A percentile compares a stretch with the other conserved stretches of the same genome.
Conservation (phyloP, 2,888 invertebrate genomes). For the Quadriops clusia region DNA sequence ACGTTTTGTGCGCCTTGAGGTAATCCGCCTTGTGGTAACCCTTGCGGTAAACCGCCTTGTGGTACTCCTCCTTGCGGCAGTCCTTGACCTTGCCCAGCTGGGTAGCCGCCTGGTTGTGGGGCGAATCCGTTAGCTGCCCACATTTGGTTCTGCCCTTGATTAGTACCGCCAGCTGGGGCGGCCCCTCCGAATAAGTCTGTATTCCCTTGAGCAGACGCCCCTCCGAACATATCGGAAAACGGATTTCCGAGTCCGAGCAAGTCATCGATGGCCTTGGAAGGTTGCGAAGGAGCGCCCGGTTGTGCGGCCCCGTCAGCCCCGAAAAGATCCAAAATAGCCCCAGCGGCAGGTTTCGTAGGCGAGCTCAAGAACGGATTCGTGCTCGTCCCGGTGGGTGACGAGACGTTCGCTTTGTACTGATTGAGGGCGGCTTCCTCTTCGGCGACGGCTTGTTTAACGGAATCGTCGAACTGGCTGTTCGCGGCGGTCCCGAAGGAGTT, state of each 20-base stretch:
- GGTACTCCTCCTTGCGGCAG: too few relatives aligned
- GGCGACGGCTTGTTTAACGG: slow-evolving; percentile 72
- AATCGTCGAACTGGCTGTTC: slow-evolving; percentile 71
- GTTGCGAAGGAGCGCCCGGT: slow-evolving; percentile 30
- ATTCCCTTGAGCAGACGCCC: too few relatives aligned
- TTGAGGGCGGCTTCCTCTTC: slow-evolving; percentile 94
- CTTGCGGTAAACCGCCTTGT: too few relatives aligned
- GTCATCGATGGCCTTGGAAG: slow-evolving; percentile 72
- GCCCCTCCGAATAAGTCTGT: slow-evolving; percentile 8
- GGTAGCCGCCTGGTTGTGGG: slow-evolving; percentile 26
- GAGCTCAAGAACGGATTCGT: slow-evolving; percentile 82
- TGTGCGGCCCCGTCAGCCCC: slow-evolving; percentile 44
- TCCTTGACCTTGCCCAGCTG: slow-evolving; percentile 10
- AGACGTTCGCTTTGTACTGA: slow-evolving; percentile 84
- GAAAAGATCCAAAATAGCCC: slow-evolving; percentile 67
- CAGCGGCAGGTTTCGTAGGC: slow-evolving; percentile 37
- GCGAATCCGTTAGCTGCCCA: slow-evolving; percentile 28
- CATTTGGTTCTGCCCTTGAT: slow-evolving; percentile 25
- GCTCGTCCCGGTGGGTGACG: slow-evolving; percentile 57
- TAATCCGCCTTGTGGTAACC: too few relatives aligned
- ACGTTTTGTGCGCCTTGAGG: slow-evolving; percentile 8
- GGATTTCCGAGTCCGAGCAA: slow-evolving; percentile 81
- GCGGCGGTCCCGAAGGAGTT: slow-evolving; percentile 80
- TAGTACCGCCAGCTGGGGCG: slow-evolving; percentile 21
- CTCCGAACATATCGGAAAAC: slow-evolving; percentile 61